Base-by-base conservation (phyloP, 2,113 vertebrate genomes). In the Lathamus discolor region DNA sequence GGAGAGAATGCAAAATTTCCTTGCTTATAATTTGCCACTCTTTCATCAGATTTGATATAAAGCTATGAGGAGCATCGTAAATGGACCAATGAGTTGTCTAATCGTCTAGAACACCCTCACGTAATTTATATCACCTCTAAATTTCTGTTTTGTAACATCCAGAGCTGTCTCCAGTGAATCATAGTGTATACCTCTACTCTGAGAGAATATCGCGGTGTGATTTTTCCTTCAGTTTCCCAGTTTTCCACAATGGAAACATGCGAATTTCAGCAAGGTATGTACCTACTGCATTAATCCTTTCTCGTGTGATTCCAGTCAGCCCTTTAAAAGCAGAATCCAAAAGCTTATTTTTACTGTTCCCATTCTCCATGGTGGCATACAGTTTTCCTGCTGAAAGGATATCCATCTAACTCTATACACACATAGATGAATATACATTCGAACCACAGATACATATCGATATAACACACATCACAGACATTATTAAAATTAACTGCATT, bases 71-170 rank as follows among this genome's bases (percentile, higher is more conserved):
- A 77, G 55, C 27, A 2, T 25, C 57, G 57, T 69, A 86, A 95
- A 93, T 29, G 75, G 90, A 95, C 90, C 67, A 35, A 25, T 2
- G 33, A 90, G 67, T 68, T 91, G 51, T 91, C 83, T 94, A 88
- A 93, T 95, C 11, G 7, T 74, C 85, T 90, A 92, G 85, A 96
- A 82, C 88, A 93, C 41, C 23, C 72, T 90, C 81, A 61, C 1
- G 0, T 86, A 62, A 93, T 96, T 92, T 78, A 49, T 88, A 85
- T 44, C 2, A 0, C 84, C 86, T 91, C 74, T 84, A 88, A n/a
- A 76, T 95, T 93, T 83, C 69, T 88, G 43, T 83, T 95, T 79
- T 93, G 73, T 83, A 92, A 80, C 69, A 77, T 93, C 61, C 27
- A 41, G 66, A 73, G 74, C 69, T 67, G 79, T 44, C 90, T 84